phyloP scores from a whole-genome alignment of 23 tunicate genomes.

The Aplidium turbinatum region DNA sequence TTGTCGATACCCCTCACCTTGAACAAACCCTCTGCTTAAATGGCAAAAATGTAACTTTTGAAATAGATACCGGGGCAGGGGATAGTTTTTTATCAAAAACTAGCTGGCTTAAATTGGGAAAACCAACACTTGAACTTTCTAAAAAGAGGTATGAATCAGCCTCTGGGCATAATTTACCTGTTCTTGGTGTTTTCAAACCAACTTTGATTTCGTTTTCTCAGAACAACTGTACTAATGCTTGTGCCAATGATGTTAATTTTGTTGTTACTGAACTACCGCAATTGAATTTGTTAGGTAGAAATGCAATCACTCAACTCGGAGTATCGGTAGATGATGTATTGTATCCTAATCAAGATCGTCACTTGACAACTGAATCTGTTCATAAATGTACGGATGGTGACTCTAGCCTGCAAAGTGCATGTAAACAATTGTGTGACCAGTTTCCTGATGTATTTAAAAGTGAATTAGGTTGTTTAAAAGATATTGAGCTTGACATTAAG shows the following conservation, averaged over 20 bases:
- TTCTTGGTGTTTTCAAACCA: constrained; percentile 19
- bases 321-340: constrained; percentile 30
- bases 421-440: constrained; percentile 20
- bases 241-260: constrained; percentile 3
- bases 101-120: too few relatives aligned
- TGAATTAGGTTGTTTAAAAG: constrained; percentile 32
- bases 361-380: background rate
- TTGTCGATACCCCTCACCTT: too few relatives aligned
- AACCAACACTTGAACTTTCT: constrained; percentile 5
- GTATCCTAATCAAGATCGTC: background rate
- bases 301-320: constrained; percentile 11
- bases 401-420: constrained; percentile 7
- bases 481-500: constrained; percentile 31
- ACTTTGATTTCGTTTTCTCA: background rate
- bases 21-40: too few relatives aligned
- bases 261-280: constrained; percentile 21
- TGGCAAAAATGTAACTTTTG: background rate
- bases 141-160: constrained; percentile 12
- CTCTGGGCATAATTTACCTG: constrained; percentile 15
- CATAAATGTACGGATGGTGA: constrained; percentile 8
- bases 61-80: constrained; percentile 5
- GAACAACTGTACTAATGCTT: background rate
- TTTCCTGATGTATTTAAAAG: constrained; percentile 29
- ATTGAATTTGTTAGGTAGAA: constrained; percentile 32
- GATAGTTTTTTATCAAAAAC: background rate